Base-by-base conservation (phyloP, 2,888 invertebrate genomes). In the Chymomyza amoena region DNA sequence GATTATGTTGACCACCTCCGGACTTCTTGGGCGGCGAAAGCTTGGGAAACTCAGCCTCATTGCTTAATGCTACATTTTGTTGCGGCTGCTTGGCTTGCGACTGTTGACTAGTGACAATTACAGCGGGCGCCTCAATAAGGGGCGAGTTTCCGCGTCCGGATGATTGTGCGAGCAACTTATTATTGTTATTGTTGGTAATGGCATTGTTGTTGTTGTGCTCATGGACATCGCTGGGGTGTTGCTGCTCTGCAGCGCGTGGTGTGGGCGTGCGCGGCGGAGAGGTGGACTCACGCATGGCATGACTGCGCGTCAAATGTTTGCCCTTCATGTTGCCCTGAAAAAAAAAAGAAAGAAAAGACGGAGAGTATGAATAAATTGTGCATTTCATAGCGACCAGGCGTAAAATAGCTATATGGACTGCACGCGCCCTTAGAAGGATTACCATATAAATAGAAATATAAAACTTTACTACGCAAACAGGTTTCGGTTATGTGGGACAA, bases 221-320 rank as follows among this genome's bases (percentile, higher is more conserved):
- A 81, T 79, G 86, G 79, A 74, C 84, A 80, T 88, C 90, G 84
- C 72, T 79, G 78, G 62, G 32, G 61, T 72, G 75, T 7, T 71
- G 71, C 50, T 81, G 84, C 72, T 89, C 86, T 45, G 89, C 88
- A 70, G 89, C 88, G 69, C 92, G 89, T 62, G 94, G 94, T 51
- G 94, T 93, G 25, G 92, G 91, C 61, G 93, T 92, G 74, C 94
- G 93, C 45, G 94, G 94, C 13, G 94, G 94, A 32, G 94, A 94
- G 62, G 96, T 94, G 75, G 96, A 95, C 91, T 97, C 97, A 89
- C 97, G 94, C 93, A 97, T 95, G 76, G 97, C 98, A 93, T 97
- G 96, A 89, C 97, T 97, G 87, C 98, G 94, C 70, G 96, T 96
- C 84, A 97, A 93, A 90, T 96, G 94, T 92, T 96, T 96, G 76